Evolutionary conservation across 2,888 invertebrate species (phyloP), one percentile per base, ranked within the genome.

Genomic region (Chelonus formosanus): DNA sequence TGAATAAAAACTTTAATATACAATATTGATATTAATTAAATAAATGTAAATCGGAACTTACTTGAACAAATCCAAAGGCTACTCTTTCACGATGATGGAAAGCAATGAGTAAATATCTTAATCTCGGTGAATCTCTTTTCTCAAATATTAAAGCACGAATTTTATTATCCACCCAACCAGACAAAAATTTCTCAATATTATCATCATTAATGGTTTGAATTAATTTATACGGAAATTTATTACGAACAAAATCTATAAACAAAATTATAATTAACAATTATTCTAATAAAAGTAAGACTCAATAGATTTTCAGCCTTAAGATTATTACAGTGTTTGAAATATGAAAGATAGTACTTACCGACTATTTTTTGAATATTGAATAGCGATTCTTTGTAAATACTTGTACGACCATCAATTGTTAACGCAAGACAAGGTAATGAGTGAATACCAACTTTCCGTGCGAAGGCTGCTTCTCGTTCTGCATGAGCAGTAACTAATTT

Each of bases 91-190:
- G 88, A 83, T 94, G 95, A 81, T 92, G 91, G 85, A 91, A 96
- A 44, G 97, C 96, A 70, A 94, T 91, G 70, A 96, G 88, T 71
- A 97, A 87, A 86, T 97, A 98, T 71, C 97, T 86, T 63, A 97
- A 87, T 60, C 96, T 89, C 63, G 94, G 90, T 7, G 89, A 89
- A 70, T 88, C 89, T 67, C 90, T 87, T 68, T 92, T 92, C 79
- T 95, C 93, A 84, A 97, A 94, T 76, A 97, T 91, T 64, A 98
- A 85, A 40, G 94, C 96, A 71, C 97, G 89, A 50, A 97, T 95
- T 83, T 91, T 89, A 84, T 98, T 98, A 85, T 98, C 97, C 68
- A 89, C 89, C 92, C 97, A 97, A 62, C 96, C 95, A 54, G 89
- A 89, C 40, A 97, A 87, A 82, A 97, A 97, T 5, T 86, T 86